Evolutionary conservation across 2,113 vertebrate genomes (phyloP).

Genomic region (Polypterus bichir): DNA sequence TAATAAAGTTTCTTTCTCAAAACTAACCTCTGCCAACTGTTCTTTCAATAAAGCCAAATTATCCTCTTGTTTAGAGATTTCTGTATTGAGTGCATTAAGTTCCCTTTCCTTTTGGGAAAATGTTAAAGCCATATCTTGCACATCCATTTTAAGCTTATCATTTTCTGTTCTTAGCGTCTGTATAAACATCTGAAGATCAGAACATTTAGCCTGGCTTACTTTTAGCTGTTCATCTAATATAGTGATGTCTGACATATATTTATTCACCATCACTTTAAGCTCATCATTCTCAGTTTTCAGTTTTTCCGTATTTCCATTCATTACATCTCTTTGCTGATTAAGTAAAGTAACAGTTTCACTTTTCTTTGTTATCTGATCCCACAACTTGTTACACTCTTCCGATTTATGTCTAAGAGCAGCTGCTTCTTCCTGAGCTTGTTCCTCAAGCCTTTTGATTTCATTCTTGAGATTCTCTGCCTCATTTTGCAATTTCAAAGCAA

Average conservation of each 20-base stretch:
- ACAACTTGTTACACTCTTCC: slow-evolving; percentile 35
- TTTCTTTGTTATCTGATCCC: slow-evolving; percentile 41
- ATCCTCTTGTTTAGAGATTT: slow-evolving; percentile 34
- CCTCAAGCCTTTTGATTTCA: slow-evolving; percentile 30
- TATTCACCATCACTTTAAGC: slow-evolving; percentile 30
- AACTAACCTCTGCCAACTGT: slow-evolving; percentile 30
- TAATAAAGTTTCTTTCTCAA: slow-evolving; percentile 41
- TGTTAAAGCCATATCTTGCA: slow-evolving; percentile 31
- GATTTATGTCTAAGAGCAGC: slow-evolving; percentile 24
- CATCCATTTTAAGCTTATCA: slow-evolving; percentile 40
- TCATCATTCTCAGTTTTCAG: slow-evolving; percentile 39
- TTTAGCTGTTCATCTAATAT: slow-evolving; percentile 33
- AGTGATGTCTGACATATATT: slow-evolving; percentile 34
- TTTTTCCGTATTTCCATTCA: slow-evolving; percentile 37
- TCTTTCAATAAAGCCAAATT: slow-evolving; percentile 39
- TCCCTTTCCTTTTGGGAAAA: slow-evolving; percentile 38
- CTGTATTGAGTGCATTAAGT: slow-evolving; percentile 33
- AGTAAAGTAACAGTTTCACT: slow-evolving; percentile 37
- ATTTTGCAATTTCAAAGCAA: slow-evolving; percentile 27
- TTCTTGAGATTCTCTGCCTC: slow-evolving; percentile 40
- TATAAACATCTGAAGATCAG: slow-evolving; percentile 37
- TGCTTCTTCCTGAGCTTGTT: slow-evolving; percentile 42
- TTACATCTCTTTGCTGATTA: slow-evolving; percentile 37
- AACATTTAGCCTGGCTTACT: slow-evolving; percentile 31
- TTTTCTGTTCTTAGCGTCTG: slow-evolving; percentile 49